Conservation (phyloP, 2,797 vertebrate species). For the Setipinna tenuifilis region DNA sequence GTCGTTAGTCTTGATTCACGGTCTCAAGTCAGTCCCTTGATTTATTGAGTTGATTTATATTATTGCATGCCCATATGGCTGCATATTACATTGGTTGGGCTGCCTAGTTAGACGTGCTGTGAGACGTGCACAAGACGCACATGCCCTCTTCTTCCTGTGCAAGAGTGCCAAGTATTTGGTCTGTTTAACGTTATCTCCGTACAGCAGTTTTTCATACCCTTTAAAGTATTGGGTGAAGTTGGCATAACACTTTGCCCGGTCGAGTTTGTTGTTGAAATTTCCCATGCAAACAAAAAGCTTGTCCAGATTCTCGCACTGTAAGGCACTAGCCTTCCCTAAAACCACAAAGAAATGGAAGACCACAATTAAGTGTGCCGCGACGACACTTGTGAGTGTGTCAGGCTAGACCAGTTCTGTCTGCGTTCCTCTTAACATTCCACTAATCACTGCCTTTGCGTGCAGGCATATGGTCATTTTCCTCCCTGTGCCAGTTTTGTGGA, state of each 20-base stretch:
- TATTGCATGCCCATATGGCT: neutral
- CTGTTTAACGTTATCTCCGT: neutral
- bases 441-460: slow-evolving; percentile 55
- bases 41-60: neutral
- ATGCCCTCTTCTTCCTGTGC: neutral
- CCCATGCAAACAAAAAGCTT: neutral
- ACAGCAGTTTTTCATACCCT: neutral
- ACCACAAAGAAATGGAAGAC: neutral
- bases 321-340: neutral
- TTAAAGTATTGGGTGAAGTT: neutral
- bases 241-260: neutral
- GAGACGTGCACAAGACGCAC: neutral
- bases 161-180: neutral
- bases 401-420: slow-evolving; percentile 52
- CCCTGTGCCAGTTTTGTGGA: slow-evolving; percentile 50
- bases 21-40: neutral
- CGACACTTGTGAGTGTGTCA: slow-evolving; percentile 29
- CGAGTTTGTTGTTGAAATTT: neutral
- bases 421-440: slow-evolving; percentile 50
- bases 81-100: neutral
- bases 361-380: neutral
- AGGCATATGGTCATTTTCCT: slow-evolving; percentile 61
- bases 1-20: neutral
- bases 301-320: neutral
- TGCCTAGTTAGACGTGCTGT: neutral